phyloP scores from a whole-genome alignment of 2,113 vertebrate genomes.

The Diadophis punctatus region DNA sequence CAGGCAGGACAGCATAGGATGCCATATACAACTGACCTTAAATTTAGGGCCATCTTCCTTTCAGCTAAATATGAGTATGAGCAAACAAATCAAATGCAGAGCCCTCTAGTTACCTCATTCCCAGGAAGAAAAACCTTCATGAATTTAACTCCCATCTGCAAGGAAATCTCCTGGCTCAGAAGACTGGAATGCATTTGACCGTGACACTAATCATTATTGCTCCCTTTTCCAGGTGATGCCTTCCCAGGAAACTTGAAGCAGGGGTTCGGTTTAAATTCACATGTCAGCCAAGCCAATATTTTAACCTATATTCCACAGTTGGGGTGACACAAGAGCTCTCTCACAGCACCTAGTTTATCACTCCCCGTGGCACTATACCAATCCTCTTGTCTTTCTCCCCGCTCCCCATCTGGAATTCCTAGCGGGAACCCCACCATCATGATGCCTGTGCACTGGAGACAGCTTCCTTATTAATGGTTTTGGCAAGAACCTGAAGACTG shows the following conservation, averaged over 20 bases:
- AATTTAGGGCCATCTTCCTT: background rate
- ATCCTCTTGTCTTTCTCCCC: background rate
- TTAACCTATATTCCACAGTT: background rate
- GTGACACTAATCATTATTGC: background rate
- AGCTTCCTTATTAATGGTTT: slow-evolving; percentile 21
- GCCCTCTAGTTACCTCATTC: background rate
- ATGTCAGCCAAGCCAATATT: background rate
- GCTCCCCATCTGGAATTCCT: background rate
- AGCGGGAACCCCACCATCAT: slow-evolving; percentile 14
- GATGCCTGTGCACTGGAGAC: background rate
- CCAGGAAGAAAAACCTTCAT: background rate
- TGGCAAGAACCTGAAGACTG: slow-evolving; percentile 24
- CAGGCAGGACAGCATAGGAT: background rate
- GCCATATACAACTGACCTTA: background rate
- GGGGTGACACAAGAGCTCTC: background rate
- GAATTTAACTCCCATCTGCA: background rate
- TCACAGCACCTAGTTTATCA: background rate
- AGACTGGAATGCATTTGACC: background rate
- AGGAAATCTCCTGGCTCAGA: background rate
- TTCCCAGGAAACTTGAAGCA: background rate
- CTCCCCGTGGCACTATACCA: background rate
- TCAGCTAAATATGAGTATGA: background rate
- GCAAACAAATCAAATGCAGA: background rate
- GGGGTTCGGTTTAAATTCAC: background rate
- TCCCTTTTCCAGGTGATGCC: background rate